phyloP scores from a whole-genome alignment of 2,888 invertebrate genomes.

The Prosopocoilus inquinatus region DNA sequence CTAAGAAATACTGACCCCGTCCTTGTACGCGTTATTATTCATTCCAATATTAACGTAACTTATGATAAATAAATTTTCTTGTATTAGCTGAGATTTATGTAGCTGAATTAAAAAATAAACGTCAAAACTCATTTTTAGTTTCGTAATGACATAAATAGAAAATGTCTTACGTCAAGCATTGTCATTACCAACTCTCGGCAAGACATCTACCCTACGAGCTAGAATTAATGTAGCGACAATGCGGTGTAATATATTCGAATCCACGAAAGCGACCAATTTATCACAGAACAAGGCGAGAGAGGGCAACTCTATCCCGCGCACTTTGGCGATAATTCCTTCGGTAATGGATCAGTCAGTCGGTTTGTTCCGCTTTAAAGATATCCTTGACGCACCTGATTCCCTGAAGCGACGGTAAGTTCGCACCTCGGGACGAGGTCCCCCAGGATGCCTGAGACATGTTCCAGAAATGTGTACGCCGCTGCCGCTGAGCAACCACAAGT shows the following conservation, averaged over 20 bases:
- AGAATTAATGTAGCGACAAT: conserved; percentile 42
- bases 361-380: conserved; percentile 34
- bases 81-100: too few relatives aligned
- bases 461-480: too few relatives aligned
- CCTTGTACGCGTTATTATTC: too few relatives aligned
- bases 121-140: too few relatives aligned
- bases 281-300: conserved; percentile 24
- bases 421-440: conserved; percentile 26
- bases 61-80: too few relatives aligned
- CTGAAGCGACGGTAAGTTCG: conserved; percentile 25
- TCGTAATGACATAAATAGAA: too few relatives aligned
- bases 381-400: conserved; percentile 36
- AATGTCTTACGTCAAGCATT: too few relatives aligned
- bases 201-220: conserved; percentile 21
- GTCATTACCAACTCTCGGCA: neutral
- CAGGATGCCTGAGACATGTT: conserved; percentile 20
- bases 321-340: conserved; percentile 19
- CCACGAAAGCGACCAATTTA: conserved; percentile 37
- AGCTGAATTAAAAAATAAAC: too few relatives aligned
- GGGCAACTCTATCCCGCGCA: conserved; percentile 16
- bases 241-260: conserved; percentile 41
- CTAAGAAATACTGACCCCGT: too few relatives aligned
- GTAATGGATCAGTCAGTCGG: conserved; percentile 30
- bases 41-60: too few relatives aligned
- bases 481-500: conserved; percentile 10